Evolutionary conservation across 2,888 invertebrate genomes (phyloP), one percentile per base, ranked within the genome.

Genomic region (Ectemnius cavifrons): DNA sequence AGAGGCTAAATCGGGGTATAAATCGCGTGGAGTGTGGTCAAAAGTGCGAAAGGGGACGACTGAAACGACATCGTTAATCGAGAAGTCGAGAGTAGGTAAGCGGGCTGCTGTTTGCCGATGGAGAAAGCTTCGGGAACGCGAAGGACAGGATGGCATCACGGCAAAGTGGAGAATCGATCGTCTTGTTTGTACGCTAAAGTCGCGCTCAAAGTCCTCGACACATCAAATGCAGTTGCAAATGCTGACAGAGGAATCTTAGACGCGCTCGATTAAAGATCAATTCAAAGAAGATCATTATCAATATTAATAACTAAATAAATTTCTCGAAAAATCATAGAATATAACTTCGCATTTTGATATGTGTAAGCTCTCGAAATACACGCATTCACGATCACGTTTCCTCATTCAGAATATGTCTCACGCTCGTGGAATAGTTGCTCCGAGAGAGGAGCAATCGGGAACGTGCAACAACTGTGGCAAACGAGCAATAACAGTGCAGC

Each of bases 201-300:
- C 71, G 58, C 71, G 73, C 73, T 37, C 11, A 37, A 37, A 37
- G 8, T 4, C 37, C n/a, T 52, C 52, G 52, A 52, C 52, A 80
- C 80, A 80, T 81, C 76, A 84, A 83, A 82, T 83, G 83, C 81
- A 82, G 83, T 83, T 84, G 81, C 82, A 78, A 75, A 81, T 1
- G 80, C 80, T 78, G 80, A 83, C 84, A 79, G 72, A 58, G 28
- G 58, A 65, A 71, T 74, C 71, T 74, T 6, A 23, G 23, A 2
- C 3, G 23, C 4, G 0, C 28, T 46, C 6, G 8, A 13, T 11
- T 23, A 66, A 23, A 14, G 16, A 45, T 11, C 37, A 37, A 37
- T 37, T 37, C 8, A 37, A 37, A 37, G 37, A 11, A 11, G 37
- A 37, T 37, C 37, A 11, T 37, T 37, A 11, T 11, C 1, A 37